A percentile compares a stretch with the other conserved stretches of the same genome.
phyloP scores from a whole-genome alignment of 2,797 vertebrate species.

The Phataginus tetradactyla region DNA sequence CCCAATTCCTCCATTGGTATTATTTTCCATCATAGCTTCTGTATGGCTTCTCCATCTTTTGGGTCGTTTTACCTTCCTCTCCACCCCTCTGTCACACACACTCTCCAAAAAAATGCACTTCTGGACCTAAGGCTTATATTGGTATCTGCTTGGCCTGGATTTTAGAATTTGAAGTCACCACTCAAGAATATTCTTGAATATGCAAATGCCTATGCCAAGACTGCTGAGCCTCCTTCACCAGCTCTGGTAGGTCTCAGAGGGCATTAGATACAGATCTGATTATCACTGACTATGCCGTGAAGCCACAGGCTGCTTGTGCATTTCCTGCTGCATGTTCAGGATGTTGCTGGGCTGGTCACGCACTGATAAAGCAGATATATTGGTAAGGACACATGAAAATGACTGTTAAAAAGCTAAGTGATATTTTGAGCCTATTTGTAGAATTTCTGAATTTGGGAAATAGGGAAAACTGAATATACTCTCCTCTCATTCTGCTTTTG shows the following conservation, averaged over 20 bases:
- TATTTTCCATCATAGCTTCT: not conserved
- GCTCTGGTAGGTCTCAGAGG: not conserved
- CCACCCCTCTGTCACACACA: not conserved
- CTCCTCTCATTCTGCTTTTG: not conserved
- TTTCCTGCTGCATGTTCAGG: not conserved
- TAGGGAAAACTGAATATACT: not conserved
- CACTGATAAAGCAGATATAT: not conserved
- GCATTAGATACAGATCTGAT: no score
- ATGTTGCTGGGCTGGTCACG: not conserved
- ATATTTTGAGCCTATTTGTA: not conserved
- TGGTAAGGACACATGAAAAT: not conserved
- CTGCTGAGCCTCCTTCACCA: not conserved
- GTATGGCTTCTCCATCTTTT: not conserved
- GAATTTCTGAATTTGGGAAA: conserved; percentile 33
- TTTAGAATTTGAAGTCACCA: not conserved
- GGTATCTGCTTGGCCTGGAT: not conserved
- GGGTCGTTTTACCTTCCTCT: not conserved
- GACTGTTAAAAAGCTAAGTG: not conserved
- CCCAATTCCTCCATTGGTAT: rapidly evolving
- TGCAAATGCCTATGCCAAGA: not conserved
- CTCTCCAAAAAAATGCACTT: not conserved
- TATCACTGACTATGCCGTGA: not conserved
- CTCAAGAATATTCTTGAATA: not conserved
- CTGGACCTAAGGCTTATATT: not conserved
- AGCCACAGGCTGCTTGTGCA: not conserved